Conservation (phyloP, 2,113 vertebrate genomes). For the Boulengeromyrus knoepffleri region DNA sequence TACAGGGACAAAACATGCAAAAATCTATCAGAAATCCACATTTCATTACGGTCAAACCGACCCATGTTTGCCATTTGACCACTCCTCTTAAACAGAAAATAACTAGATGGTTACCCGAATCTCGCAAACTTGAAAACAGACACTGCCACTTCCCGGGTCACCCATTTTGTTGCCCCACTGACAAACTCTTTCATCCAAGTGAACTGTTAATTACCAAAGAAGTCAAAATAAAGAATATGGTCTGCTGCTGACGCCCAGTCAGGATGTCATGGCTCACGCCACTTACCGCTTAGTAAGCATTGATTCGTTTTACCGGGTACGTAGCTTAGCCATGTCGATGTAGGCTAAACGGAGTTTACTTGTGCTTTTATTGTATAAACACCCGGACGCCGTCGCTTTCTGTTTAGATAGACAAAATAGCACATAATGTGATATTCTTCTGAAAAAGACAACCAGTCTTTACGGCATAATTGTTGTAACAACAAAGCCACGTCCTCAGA, state of each 20-base stretch:
- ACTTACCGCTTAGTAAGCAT: not conserved
- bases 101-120: not conserved
- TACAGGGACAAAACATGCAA: not conserved
- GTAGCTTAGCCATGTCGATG: not conserved
- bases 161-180: not conserved
- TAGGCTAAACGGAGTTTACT: not conserved
- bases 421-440: not conserved
- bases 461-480: not conserved
- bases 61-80: not conserved
- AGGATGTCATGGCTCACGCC: not conserved
- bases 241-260: not conserved
- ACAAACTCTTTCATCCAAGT: not conserved
- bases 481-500: constrained; percentile 21
- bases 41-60: not conserved
- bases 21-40: not conserved
- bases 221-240: not conserved
- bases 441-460: not conserved
- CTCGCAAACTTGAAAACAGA: not conserved
- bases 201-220: not conserved
- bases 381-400: not conserved
- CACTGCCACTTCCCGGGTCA: not conserved
- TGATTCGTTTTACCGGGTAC: not conserved
- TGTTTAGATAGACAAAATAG: not conserved
- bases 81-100: not conserved
- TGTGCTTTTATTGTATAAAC: not conserved